These are phyloP conservation scores for Drosophila cognata DNA, from an alignment of 2,888 invertebrate species.

Conservation along the genomic window DNA sequence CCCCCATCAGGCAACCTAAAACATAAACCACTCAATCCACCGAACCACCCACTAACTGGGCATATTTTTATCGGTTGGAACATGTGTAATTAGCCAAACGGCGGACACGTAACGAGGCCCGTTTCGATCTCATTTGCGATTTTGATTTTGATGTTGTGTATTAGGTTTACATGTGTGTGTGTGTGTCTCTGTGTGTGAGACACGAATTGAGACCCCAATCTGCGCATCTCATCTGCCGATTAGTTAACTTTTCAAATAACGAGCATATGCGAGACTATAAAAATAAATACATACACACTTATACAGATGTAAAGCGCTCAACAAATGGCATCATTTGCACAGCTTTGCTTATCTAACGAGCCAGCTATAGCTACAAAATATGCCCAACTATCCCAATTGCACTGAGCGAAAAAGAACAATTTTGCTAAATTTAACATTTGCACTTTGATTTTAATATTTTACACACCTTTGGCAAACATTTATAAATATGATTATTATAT, in stretches of 20 bases:
- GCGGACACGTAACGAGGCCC: slow-evolving; percentile 22
- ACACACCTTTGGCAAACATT: too few species aligned
- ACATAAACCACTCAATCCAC: not conserved
- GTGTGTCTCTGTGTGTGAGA: slow-evolving; percentile 5
- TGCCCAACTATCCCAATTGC: slow-evolving; percentile 22
- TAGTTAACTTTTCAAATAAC: slow-evolving; percentile 59
- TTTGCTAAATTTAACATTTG: not conserved
- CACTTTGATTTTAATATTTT: not conserved
- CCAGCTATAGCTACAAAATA: slow-evolving; percentile 34
- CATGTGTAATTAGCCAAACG: slow-evolving; percentile 58
- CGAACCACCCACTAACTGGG: not conserved
- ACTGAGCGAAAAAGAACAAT: not conserved
- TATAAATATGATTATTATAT: too few species aligned
- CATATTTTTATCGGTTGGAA: slow-evolving; percentile 2
- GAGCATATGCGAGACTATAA: slow-evolving; percentile 47
- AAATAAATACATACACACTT: slow-evolving; percentile 21
- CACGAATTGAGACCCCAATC: slow-evolving; percentile 42
- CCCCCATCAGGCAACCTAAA: not conserved
- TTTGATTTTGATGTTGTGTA: slow-evolving; percentile 44
- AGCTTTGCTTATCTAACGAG: slow-evolving; percentile 58
- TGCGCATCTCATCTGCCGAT: slow-evolving; percentile 52
- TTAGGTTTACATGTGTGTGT: slow-evolving; percentile 9
- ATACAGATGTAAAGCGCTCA: slow-evolving; percentile 6
- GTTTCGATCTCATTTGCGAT: slow-evolving; percentile 62
- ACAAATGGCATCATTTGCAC: slow-evolving; percentile 55